Percentiles rank a stretch among this genome's conserved stretches.
Evolutionary conservation across 2,888 invertebrate genomes (phyloP).

Genomic region (Drosophila quinaria): DNA sequence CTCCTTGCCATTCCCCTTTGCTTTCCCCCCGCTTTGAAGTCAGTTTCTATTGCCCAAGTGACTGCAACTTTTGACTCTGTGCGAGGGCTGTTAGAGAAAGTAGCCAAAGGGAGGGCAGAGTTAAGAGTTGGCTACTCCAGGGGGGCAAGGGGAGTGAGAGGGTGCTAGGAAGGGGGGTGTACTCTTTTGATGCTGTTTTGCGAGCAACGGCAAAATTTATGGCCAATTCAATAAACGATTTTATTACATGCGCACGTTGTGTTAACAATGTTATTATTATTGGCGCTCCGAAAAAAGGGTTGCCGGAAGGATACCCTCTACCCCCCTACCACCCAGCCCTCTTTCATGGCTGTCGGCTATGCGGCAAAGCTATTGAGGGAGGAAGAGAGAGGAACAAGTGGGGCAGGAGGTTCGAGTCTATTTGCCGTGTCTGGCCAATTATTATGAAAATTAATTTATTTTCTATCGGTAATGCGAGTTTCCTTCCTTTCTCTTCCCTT

Average conservation of each 20-base stretch:
- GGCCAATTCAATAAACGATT: conserved; percentile 84
- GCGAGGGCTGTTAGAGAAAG: conserved; percentile 2
- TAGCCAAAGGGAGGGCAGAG: neutral
- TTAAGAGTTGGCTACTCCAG: neutral
- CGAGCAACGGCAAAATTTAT: conserved; percentile 76
- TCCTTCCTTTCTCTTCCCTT: neutral
- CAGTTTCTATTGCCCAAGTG: conserved; percentile 40
- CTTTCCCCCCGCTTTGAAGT: neutral
- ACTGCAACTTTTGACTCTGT: conserved; percentile 78
- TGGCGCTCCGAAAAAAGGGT: conserved; percentile 64
- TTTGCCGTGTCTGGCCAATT: conserved; percentile 55
- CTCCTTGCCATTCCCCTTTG: neutral
- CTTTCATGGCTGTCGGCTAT: conserved; percentile 50
- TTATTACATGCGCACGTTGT: conserved; percentile 82
- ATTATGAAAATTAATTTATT: conserved; percentile 79
- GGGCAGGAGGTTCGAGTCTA: conserved; percentile 3
- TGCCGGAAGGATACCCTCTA: conserved; percentile 8
- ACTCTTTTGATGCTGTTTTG: conserved; percentile 67
- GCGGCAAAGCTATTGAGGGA: conserved; percentile 49
- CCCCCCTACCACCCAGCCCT: neutral
- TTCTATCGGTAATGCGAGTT: conserved; percentile 69
- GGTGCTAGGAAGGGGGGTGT: neutral
- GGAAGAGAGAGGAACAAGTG: neutral
- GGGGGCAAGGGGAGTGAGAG: no score
- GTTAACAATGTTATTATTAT: conserved; percentile 83